Conservation (phyloP, 2,797 vertebrate genomes). For the Anableps anableps region DNA sequence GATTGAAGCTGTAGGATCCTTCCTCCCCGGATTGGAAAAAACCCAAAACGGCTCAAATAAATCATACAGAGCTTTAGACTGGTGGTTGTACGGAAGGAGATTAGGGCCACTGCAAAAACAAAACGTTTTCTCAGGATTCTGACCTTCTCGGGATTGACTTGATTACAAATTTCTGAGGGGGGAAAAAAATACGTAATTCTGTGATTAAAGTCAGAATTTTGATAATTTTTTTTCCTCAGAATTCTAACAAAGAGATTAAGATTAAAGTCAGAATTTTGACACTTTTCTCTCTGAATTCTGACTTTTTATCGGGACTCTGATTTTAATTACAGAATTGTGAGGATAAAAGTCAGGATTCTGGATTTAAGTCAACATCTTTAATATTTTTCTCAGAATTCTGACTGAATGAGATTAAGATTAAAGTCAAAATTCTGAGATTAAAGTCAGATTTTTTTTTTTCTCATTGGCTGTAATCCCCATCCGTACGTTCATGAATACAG, state of each 20-base stretch:
- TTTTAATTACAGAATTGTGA: background rate
- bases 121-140: background rate
- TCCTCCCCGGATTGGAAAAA: background rate
- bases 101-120: background rate
- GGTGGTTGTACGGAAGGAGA: background rate
- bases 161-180: too few relatives aligned
- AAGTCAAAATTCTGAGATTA: too few relatives aligned
- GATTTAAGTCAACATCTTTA: background rate
- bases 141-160: too few relatives aligned
- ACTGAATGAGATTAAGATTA: background rate
- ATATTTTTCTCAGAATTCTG: background rate
- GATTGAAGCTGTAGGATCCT: background rate
- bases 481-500: background rate
- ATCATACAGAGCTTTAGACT: background rate
- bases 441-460: background rate
- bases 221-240: too few relatives aligned
- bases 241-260: too few relatives aligned
- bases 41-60: background rate
- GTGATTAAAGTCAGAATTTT: too few relatives aligned
- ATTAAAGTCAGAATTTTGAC: too few relatives aligned
- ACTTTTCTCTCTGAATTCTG: background rate
- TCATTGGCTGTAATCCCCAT: background rate
- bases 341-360: background rate
- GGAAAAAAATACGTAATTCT: too few relatives aligned
- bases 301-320: background rate